A percentile compares a stretch with the other conserved stretches of the same genome.
Evolutionary conservation across 2,113 vertebrate species (phyloP).

Genomic region (Dasyprocta punctata): DNA sequence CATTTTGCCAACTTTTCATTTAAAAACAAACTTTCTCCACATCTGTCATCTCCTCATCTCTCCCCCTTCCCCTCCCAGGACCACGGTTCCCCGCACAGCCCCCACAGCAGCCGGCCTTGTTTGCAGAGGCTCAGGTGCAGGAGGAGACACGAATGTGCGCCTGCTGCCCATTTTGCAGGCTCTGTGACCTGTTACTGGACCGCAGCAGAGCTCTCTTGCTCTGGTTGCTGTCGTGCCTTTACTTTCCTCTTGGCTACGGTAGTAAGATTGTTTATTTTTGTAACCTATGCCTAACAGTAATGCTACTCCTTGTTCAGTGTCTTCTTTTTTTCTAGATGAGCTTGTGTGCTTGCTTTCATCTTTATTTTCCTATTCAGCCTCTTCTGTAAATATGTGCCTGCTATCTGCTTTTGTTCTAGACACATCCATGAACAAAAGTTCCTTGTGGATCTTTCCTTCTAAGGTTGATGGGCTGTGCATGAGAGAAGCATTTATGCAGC

Average conservation of each 20-base stretch:
- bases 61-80: rapidly evolving
- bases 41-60: background rate
- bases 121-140: background rate
- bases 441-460: background rate
- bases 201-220: background rate
- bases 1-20: background rate
- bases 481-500: background rate
- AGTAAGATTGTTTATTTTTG: background rate
- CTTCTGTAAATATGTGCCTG: background rate
- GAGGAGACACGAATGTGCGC: background rate
- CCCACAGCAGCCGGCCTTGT: background rate
- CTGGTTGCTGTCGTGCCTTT: background rate
- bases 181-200: background rate
- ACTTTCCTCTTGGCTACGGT: background rate
- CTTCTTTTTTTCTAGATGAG: background rate
- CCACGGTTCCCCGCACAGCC: background rate
- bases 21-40: background rate
- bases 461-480: too few relatives aligned
- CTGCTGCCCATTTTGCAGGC: rapidly evolving
- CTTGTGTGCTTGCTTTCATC: background rate
- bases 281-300: background rate
- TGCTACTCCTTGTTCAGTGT: background rate
- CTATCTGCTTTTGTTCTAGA: background rate
- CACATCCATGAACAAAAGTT: background rate
- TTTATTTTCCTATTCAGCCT: background rate